A percentile compares a stretch with the other conserved stretches of the same genome.
Evolutionary conservation across 2,113 vertebrate genomes (phyloP).

Genomic region (Spea bombifrons): DNA sequence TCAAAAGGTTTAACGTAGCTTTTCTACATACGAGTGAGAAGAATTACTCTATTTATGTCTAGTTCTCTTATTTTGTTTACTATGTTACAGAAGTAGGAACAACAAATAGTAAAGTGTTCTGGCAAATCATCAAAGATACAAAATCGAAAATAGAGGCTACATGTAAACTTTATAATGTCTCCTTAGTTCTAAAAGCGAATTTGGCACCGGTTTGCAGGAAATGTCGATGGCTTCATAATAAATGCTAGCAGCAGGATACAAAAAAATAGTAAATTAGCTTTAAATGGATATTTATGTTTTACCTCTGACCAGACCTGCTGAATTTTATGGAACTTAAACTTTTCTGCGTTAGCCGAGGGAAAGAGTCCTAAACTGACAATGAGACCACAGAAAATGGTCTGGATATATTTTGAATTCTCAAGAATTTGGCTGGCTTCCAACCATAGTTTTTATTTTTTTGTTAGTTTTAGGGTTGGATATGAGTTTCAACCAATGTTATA

Average conservation of each 20-base stretch:
- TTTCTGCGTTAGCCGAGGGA: too few species aligned
- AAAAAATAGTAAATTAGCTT: neutral
- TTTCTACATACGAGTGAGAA: neutral
- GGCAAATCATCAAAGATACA: conserved; percentile 1
- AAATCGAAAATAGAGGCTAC: neutral
- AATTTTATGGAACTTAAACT: too few species aligned
- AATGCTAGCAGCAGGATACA: neutral
- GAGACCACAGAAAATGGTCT: too few species aligned
- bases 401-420: too few species aligned
- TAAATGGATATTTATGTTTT: conserved; percentile 3
- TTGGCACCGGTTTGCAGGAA: conserved; percentile 20
- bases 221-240: conserved; percentile 1
- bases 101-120: neutral
- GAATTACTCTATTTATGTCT: neutral
- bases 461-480: too few species aligned
- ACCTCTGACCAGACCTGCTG: too few species aligned
- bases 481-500: too few species aligned
- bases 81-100: neutral
- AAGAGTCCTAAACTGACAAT: too few species aligned
- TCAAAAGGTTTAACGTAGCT: too few species aligned
- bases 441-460: too few species aligned
- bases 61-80: neutral
- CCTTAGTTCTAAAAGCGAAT: neutral
- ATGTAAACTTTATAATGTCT: conserved; percentile 4
- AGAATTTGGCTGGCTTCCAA: too few species aligned